These are phyloP conservation scores for Tiphia femorata DNA, from an alignment of 2,888 invertebrate species.

Conservation along the genomic window DNA sequence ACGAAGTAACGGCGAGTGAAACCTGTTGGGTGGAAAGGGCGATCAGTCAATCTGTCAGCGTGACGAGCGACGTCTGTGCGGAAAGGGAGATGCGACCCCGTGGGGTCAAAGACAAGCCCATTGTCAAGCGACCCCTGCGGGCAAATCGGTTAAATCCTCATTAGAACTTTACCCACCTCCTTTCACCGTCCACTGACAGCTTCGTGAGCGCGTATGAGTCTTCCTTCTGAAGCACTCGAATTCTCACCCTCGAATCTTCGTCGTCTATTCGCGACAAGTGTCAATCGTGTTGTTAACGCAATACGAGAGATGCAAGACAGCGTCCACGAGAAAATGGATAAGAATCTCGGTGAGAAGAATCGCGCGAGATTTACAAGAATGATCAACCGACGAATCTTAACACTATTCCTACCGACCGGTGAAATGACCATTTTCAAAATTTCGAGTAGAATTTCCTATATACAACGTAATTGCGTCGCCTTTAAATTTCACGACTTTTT, in stretches of 20 bases:
- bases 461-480: too few species aligned
- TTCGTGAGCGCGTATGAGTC: slow-evolving; percentile 9
- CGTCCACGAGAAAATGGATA: too few species aligned
- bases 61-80: slow-evolving; percentile 43
- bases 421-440: too few species aligned
- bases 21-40: slow-evolving; percentile 44
- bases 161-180: slow-evolving; percentile 52
- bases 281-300: background rate
- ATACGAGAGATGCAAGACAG: too few species aligned
- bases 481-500: too few species aligned
- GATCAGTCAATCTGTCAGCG: slow-evolving; percentile 53
- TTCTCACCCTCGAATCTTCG: too few species aligned
- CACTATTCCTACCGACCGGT: too few species aligned
- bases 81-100: slow-evolving; percentile 41
- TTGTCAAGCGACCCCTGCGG: slow-evolving; percentile 52
- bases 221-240: too few species aligned
- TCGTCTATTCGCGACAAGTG: background rate
- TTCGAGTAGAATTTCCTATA: too few species aligned
- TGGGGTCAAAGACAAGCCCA: slow-evolving; percentile 51
- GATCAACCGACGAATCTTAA: too few species aligned
- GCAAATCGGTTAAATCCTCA: slow-evolving; percentile 60
- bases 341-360: too few species aligned
- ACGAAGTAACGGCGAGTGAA: slow-evolving; percentile 8
- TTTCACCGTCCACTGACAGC: slow-evolving; percentile 24
- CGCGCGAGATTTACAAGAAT: too few species aligned